phyloP scores from a whole-genome alignment of 2,797 vertebrate genomes.

The Fistularia tabacaria region DNA sequence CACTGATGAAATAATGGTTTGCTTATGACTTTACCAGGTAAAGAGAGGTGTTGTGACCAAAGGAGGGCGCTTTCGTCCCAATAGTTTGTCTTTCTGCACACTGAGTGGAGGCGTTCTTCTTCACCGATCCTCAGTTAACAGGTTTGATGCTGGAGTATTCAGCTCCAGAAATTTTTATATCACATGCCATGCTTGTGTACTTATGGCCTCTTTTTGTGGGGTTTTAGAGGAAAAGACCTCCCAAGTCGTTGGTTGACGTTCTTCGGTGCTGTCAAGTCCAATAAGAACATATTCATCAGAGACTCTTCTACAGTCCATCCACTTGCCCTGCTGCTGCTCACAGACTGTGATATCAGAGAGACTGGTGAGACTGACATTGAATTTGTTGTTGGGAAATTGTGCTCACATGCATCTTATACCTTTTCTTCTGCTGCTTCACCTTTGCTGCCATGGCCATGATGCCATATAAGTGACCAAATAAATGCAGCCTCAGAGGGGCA shows the following conservation, averaged over 20 bases:
- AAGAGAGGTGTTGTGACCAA: slow-evolving; percentile 86
- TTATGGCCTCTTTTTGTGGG: not conserved
- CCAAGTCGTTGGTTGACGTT: slow-evolving; percentile 93
- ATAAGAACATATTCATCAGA: slow-evolving; percentile 83
- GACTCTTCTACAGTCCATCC: slow-evolving; percentile 92
- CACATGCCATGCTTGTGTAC: not conserved
- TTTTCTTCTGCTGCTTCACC: too few relatives aligned
- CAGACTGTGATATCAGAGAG: slow-evolving; percentile 83
- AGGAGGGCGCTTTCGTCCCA: slow-evolving; percentile 88
- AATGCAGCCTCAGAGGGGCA: too few relatives aligned
- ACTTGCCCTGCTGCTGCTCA: slow-evolving; percentile 87
- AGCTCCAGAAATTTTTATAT: not conserved
- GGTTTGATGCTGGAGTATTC: slow-evolving; percentile 59
- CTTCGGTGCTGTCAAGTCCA: slow-evolving; percentile 90
- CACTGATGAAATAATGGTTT: not conserved
- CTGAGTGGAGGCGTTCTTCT: slow-evolving; percentile 83
- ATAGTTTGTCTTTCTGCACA: slow-evolving; percentile 77
- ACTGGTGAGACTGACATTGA: slow-evolving; percentile 66
- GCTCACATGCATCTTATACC: too few relatives aligned
- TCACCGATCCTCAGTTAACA: slow-evolving; percentile 93
- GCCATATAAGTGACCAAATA: too few relatives aligned
- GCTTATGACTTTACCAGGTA: slow-evolving; percentile 67
- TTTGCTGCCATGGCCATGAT: too few relatives aligned
- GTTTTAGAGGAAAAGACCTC: slow-evolving; percentile 68
- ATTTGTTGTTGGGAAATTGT: not conserved